Conservation (phyloP, 2,797 vertebrate genomes). For the Echeneis naucrates region DNA sequence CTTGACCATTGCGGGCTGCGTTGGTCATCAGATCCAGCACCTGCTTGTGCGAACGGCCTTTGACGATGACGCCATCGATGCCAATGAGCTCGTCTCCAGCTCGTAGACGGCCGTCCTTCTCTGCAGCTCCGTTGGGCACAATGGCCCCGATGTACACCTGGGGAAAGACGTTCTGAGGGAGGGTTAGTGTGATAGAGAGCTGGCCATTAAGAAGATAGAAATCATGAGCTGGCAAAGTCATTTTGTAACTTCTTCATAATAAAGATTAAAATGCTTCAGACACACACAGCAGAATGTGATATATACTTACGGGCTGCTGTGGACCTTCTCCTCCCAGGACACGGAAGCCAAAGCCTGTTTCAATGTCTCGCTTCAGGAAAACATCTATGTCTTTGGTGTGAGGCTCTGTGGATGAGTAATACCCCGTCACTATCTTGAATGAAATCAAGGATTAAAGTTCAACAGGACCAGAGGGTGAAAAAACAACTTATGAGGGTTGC, state of each 20-base stretch:
- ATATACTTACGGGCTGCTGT: constrained; percentile 92
- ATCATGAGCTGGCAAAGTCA: neutral
- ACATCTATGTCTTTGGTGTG: constrained; percentile 98
- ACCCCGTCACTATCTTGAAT: neutral
- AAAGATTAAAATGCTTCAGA: neutral
- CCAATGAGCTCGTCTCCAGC: constrained; percentile 96
- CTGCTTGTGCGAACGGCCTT: constrained; percentile 97
- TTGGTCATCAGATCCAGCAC: constrained; percentile 98
- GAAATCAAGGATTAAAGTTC: neutral
- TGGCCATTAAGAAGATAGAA: neutral
- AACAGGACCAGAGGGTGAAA: neutral
- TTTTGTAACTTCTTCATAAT: neutral
- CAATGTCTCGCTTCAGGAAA: constrained; percentile 95
- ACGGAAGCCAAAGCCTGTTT: constrained; percentile 97
- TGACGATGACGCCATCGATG: constrained; percentile 94
- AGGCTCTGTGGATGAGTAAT: constrained; percentile 84
- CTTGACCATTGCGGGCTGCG: constrained; percentile 95
- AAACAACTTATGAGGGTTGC: neutral
- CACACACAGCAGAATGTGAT: neutral
- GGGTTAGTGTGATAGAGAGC: constrained; percentile 32
- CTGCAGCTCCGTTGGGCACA: constrained; percentile 93
- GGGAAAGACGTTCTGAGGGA: constrained; percentile 74
- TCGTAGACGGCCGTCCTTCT: constrained; percentile 94
- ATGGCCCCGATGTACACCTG: constrained; percentile 99
- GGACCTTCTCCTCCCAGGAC: constrained; percentile 97